Evolutionary conservation across 2,888 invertebrate species (phyloP).

Genomic region (Campopleginae sp.): DNA sequence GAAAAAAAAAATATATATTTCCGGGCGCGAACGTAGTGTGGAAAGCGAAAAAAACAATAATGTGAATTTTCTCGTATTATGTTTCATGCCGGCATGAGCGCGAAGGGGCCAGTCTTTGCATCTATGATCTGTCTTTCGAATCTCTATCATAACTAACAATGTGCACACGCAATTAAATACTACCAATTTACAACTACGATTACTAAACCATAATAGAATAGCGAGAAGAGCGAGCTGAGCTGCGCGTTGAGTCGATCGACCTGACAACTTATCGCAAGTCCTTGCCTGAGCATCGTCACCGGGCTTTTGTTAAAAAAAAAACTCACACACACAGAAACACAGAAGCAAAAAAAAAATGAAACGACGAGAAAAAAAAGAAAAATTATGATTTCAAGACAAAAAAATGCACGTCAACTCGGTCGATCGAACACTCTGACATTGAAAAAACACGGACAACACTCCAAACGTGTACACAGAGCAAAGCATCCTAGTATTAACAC

Average conservation of each 20-base stretch:
- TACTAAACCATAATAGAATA: conserved; percentile 54
- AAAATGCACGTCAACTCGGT: conserved; percentile 3
- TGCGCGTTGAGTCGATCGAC: conserved; percentile 23
- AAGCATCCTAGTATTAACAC: conserved; percentile 70
- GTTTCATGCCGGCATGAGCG: conserved; percentile 84
- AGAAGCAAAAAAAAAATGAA: conserved; percentile 19
- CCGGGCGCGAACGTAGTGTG: neutral
- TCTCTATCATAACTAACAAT: conserved; percentile 76
- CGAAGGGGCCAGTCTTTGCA: conserved; percentile 84
- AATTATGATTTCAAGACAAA: neutral
- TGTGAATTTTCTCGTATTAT: conserved; percentile 8
- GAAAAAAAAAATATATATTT: conserved; percentile 5
- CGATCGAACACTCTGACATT: conserved; percentile 1
- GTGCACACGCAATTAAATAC: conserved; percentile 68
- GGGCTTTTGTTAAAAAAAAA: conserved; percentile 27
- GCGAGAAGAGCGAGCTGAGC: conserved; percentile 17
- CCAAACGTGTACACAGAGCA: conserved; percentile 63
- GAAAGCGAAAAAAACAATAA: neutral
- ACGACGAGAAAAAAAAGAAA: conserved; percentile 19
- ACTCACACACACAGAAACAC: neutral
- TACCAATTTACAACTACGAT: conserved; percentile 60
- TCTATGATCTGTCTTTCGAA: conserved; percentile 83
- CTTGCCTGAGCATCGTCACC: conserved; percentile 28
- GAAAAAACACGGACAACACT: conserved; percentile 58
- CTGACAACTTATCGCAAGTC: neutral